phyloP scores from a whole-genome alignment of 2,888 invertebrate species.

The Caenorhabditis afra region DNA sequence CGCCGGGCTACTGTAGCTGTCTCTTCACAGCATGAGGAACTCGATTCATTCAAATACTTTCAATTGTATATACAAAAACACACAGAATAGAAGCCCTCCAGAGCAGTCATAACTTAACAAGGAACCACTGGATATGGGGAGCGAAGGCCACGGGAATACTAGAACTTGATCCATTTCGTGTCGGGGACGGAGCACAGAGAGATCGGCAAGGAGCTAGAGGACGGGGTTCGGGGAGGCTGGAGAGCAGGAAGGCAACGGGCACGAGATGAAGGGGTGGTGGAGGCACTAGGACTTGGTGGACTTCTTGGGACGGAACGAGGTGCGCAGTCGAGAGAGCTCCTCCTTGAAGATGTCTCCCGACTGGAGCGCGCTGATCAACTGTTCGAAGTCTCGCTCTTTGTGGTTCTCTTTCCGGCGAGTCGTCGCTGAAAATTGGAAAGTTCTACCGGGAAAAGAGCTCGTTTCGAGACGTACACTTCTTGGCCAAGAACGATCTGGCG shows the following conservation, averaged over 20 bases:
- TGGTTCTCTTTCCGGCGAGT: conserved; percentile 58
- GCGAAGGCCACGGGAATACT: conserved; percentile 6
- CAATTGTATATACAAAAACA: neutral
- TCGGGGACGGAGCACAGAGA: conserved; percentile 12
- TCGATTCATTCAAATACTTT: neutral
- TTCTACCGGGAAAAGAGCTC: too few species aligned
- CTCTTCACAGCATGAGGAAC: too few species aligned
- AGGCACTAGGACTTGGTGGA: conserved; percentile 17
- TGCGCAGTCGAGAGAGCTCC: conserved; percentile 76
- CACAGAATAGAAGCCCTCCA: neutral
- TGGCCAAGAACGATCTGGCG: conserved; percentile 73
- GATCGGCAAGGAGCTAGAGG: conserved; percentile 54
- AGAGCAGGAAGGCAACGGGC: conserved; percentile 14
- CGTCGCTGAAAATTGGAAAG: conserved; percentile 36
- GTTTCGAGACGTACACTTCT: conserved; percentile 68
- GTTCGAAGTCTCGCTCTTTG: conserved; percentile 78
- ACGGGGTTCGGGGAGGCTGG: neutral
- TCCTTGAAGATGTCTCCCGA: conserved; percentile 80
- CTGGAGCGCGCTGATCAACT: conserved; percentile 77
- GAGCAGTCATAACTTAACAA: conserved; percentile 8
- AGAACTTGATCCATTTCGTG: neutral
- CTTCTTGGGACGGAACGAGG: conserved; percentile 73
- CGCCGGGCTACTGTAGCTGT: too few species aligned
- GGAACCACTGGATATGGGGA: conserved; percentile 6
- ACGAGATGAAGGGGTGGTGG: neutral